Base-by-base conservation (phyloP, 2,797 vertebrate genomes). In the Artibeus lituratus region DNA sequence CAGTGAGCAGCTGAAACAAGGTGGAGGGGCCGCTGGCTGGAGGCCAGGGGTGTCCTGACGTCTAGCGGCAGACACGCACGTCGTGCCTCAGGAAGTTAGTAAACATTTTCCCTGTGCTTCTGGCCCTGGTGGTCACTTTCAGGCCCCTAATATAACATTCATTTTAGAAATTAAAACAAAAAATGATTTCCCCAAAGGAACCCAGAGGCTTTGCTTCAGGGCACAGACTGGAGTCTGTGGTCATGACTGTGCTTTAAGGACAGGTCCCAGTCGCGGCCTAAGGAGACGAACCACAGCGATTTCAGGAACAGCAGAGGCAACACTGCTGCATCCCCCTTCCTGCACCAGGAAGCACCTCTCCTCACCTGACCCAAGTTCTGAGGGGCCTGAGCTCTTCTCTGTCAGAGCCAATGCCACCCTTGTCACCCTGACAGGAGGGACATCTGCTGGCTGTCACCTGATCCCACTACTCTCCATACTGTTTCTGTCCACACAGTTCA, bases 161-260 rank as follows among this genome's bases (percentile, higher is more conserved):
- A 7, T 11, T 65, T 91, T 9, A 49, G 55, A 62, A 91, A 69
- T 65, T 35, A 67, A 55, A 67, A 59, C 35, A 7, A 51, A 67
- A 59, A 35, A 10, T 5, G 29, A 10, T 2, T 7, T 26, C 16
- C 77, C 62, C 80, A 19, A 59, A 78, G 39, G 74, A n/a, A 51
- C 82, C 37, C 7, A 3, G 84, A 62, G 42, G 86, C 69, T 29
- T 3, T 21, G 47, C 67, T 35, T 72, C 8, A n/a, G 73, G 76
- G 55, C 73, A 42, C 35, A 14, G 19, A 51, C 15, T 10, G 16
- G 32, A 57, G 57, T 7, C 74, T 10, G 21, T 0, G 14, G 57
- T 1, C 12, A 5, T 32, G 11, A 22, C 10, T 81, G 93, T 90
- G 93, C 97, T 94, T 78, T 2, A 47, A 35, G 37, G 62, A 44